These are phyloP conservation scores for Corythaeola cristata DNA, from an alignment of 2,113 vertebrate genomes.

Conservation along the genomic window DNA sequence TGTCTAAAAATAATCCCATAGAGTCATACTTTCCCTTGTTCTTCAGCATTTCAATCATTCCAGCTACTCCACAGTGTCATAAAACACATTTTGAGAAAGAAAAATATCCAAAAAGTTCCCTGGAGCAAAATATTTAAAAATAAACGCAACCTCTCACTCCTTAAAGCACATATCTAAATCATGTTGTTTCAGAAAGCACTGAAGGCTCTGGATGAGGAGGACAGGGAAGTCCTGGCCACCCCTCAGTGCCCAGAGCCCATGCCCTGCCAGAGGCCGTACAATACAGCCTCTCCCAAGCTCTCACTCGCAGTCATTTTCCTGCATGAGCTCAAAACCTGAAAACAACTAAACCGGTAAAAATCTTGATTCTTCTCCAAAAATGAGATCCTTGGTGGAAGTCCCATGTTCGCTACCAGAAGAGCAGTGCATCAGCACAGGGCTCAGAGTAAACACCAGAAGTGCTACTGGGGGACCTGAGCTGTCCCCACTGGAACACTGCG, in stretches of 20 bases:
- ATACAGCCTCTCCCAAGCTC: background rate
- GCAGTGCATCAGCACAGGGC: background rate
- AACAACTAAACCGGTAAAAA: background rate
- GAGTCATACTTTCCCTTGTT: conserved; percentile 3
- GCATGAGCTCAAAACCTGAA: background rate
- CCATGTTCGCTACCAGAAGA: background rate
- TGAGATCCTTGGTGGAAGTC: background rate
- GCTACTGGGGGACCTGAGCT: background rate
- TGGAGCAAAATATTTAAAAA: background rate
- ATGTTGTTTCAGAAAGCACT: background rate
- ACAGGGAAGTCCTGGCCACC: background rate
- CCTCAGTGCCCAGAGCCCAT: background rate
- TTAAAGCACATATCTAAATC: background rate
- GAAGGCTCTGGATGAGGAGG: background rate
- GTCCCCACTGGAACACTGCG: fast-evolving
- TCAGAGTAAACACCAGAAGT: background rate
- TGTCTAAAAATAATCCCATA: conserved; percentile 25
- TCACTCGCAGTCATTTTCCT: background rate
- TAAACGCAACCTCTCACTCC: background rate
- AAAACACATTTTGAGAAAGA: background rate
- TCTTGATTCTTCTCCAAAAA: background rate
- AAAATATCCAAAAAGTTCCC: background rate
- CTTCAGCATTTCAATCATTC: conserved; percentile 21
- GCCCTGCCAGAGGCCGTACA: fast-evolving
- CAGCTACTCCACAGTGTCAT: background rate